Evolutionary conservation across 1,140 invertebrate species (phyloP).

Genomic region (Drosophila equinoxialis): DNA sequence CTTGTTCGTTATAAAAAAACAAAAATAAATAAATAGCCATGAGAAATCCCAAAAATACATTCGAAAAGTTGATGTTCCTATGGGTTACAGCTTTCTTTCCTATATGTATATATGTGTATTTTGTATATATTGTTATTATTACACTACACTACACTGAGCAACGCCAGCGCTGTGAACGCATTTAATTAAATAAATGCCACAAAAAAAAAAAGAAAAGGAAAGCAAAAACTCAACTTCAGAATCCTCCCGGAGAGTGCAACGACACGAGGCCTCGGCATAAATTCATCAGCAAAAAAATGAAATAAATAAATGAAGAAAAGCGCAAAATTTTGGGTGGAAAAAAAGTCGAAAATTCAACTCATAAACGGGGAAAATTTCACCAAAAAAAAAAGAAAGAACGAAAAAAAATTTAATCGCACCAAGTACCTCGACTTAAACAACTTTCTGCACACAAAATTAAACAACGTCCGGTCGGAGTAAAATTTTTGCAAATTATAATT

Average conservation of each 20-base stretch:
- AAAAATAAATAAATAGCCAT: no score
- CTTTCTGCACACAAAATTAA: conserved; percentile 62
- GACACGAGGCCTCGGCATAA: conserved; percentile 22
- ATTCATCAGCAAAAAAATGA: conserved; percentile 16
- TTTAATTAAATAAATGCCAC: conserved; percentile 67
- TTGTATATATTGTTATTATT: conserved; percentile 54
- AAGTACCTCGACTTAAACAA: conserved; percentile 51
- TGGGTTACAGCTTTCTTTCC: not conserved
- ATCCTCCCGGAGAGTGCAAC: conserved; percentile 31
- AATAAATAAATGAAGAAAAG: conserved; percentile 19
- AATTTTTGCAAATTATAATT: conserved; percentile 67
- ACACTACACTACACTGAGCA: conserved; percentile 47
- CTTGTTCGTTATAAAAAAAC: conserved; percentile 25
- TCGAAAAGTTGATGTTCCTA: conserved; percentile 22
- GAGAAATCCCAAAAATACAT: not conserved
- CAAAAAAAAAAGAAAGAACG: not conserved
- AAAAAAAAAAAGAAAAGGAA: conserved; percentile 23
- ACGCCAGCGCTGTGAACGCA: conserved; percentile 28
- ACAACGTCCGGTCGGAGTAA: conserved; percentile 44
- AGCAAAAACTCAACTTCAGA: not conserved
- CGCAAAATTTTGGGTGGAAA: conserved; percentile 19
- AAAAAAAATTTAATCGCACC: conserved; percentile 22
- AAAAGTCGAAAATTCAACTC: conserved; percentile 21
- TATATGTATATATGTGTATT: not conserved
- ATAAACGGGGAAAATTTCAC: conserved; percentile 16